Evolutionary conservation across 2,113 vertebrate genomes (phyloP).

Genomic region (Lasiurus borealis): DNA sequence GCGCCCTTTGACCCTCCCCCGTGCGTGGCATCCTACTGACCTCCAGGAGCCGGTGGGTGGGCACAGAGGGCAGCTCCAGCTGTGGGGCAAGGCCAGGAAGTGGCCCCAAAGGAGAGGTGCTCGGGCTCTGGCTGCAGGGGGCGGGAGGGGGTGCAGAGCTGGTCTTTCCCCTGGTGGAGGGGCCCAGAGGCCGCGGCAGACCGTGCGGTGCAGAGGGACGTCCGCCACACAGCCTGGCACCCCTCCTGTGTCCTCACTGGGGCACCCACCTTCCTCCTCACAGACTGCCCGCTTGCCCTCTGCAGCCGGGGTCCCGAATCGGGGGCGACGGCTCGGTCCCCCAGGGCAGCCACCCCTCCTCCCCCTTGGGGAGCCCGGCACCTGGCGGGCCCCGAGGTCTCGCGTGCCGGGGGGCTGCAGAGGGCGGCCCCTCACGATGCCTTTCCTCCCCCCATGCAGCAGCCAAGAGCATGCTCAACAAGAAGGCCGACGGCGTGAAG

Average conservation of each 20-base stretch:
- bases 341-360: background rate
- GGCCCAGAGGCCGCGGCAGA: background rate
- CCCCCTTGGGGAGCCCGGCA: background rate
- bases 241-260: too few relatives aligned
- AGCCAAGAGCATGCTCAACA: constrained; percentile 99
- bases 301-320: background rate
- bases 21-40: background rate
- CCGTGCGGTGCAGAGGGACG: too few relatives aligned
- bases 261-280: background rate
- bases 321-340: background rate
- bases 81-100: too few relatives aligned
- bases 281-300: too few relatives aligned
- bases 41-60: background rate
- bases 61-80: too few relatives aligned
- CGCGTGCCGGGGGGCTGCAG: background rate
- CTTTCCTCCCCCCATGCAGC: constrained; percentile 88
- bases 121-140: too few relatives aligned
- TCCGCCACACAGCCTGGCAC: too few relatives aligned
- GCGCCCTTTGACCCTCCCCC: background rate
- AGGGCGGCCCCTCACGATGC: background rate
- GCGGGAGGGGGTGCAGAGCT: too few relatives aligned
- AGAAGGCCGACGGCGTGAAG: constrained; percentile 95
- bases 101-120: too few relatives aligned
- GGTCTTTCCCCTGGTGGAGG: background rate
- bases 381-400: background rate